These are phyloP conservation scores for Brachionus rubens DNA, from an alignment of 1,140 invertebrate genomes.

Conservation along the genomic window DNA sequence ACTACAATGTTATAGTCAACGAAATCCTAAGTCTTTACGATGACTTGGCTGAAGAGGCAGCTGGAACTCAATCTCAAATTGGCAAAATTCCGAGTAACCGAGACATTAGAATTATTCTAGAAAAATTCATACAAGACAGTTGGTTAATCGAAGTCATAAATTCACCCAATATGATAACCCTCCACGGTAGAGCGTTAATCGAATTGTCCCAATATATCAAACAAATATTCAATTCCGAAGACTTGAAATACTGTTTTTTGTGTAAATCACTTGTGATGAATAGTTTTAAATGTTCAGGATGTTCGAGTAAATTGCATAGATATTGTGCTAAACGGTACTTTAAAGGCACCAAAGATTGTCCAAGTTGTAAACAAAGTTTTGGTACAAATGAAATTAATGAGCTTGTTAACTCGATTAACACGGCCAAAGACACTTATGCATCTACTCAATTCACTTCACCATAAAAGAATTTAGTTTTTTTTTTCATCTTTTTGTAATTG, in stretches of 20 bases:
- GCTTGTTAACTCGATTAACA: not conserved
- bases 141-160: constrained; percentile 36
- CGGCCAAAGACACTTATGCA: constrained; percentile 2
- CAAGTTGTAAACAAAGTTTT: constrained; percentile 29
- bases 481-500: not conserved
- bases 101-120: constrained; percentile 1
- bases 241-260: constrained; percentile 25
- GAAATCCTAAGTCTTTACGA: not conserved
- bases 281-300: not conserved
- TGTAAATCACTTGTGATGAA: not conserved
- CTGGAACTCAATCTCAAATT: constrained; percentile 10
- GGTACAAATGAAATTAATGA: not conserved
- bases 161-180: constrained; percentile 6
- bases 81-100: not conserved
- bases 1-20: not conserved
- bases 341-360: constrained; percentile 17
- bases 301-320: constrained; percentile 11
- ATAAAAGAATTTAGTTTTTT: not conserved
- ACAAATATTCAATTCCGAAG: constrained; percentile 14
- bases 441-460: not conserved
- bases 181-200: constrained; percentile 11
- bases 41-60: not conserved
- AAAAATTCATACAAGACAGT: constrained; percentile 26
- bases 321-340: constrained; percentile 26
- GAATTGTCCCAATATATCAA: constrained; percentile 33